These are phyloP conservation scores for Cephus pygmeus DNA, from an alignment of 2,888 invertebrate genomes.

Conservation along the genomic window DNA sequence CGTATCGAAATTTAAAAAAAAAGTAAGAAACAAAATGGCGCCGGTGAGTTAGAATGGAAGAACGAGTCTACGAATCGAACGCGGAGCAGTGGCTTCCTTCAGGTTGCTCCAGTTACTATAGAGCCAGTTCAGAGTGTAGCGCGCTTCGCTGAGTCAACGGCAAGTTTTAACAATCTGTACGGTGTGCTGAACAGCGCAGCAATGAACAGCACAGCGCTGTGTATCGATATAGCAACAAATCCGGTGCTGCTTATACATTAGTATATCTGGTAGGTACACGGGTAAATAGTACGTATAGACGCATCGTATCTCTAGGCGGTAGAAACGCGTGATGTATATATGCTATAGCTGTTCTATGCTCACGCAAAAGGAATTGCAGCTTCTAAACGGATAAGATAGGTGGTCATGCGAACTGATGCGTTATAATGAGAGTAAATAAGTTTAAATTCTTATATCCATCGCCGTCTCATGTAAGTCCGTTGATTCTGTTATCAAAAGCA, in stretches of 20 bases:
- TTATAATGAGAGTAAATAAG: conserved; percentile 2
- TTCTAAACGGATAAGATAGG: neutral
- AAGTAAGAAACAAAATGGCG: neutral
- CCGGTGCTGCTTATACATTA: neutral
- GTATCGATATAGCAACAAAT: neutral
- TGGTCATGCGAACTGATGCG: neutral
- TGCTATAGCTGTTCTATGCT: neutral
- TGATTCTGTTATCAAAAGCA: neutral
- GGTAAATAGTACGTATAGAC: neutral
- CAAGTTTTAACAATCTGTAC: conserved; percentile 7
- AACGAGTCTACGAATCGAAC: neutral
- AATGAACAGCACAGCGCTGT: neutral
- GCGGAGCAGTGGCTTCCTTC: neutral
- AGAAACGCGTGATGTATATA: neutral
- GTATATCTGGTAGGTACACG: neutral
- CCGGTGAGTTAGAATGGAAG: neutral
- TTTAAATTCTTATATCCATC: neutral
- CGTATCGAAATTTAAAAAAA: neutral
- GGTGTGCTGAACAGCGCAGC: neutral
- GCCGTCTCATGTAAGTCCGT: neutral
- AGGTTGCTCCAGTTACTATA: neutral
- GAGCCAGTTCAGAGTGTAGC: neutral
- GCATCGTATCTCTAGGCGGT: neutral
- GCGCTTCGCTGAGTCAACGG: conserved; percentile 5
- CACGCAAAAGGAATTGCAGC: neutral